Base-by-base conservation (phyloP, 2,113 vertebrate species). In the Megalops atlanticus region DNA sequence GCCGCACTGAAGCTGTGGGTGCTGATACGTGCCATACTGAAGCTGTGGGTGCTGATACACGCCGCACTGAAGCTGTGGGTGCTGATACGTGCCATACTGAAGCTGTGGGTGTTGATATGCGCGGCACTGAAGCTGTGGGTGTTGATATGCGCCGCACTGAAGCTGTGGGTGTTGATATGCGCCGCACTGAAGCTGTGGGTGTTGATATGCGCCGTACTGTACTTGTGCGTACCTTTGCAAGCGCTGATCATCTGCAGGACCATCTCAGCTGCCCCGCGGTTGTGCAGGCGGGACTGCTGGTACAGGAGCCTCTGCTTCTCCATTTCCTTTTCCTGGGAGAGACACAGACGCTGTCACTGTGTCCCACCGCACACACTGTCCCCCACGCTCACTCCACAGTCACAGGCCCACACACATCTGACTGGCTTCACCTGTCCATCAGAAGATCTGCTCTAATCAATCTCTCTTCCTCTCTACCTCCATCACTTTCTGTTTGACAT, bases 211-310 rank as follows among this genome's bases (percentile, higher is more conserved):
- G n/a, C 58, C n/a, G 24, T 54, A 2, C 4, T 31, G 58, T 8
- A 77, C 4, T 4, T 7, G 15, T n/a, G 16, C 12, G 0, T 78
- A 97, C 97, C 97, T 95, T 96, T 98, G 89, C 97, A 97, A 78
- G 97, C 97, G 0, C 97, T 97, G 83, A 98, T 96, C 97, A 98
- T 98, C 85, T 98, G 97, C 36, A 98, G 91, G 15, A 98, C 96
- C 97, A 98, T 98, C 89, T 98, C 96, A 0, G 97, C 96, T 0
- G 96, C 95, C 0, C 96, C 97, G 1, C 96, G 94, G 74, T 94
- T 96, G 88, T 98, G 97, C 72, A 98, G 94, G 73, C 97, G 90
- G 0, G 97, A 93, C 88, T 98, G 97, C 85, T 98, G 97, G 88
- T 97, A 97, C 41, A 97, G 89, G 1, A 98, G 93, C 78, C 94